Evolutionary conservation across 92 coral and sea anemone genomes (phyloP).

Genomic region (Heteractis magnifica): DNA sequence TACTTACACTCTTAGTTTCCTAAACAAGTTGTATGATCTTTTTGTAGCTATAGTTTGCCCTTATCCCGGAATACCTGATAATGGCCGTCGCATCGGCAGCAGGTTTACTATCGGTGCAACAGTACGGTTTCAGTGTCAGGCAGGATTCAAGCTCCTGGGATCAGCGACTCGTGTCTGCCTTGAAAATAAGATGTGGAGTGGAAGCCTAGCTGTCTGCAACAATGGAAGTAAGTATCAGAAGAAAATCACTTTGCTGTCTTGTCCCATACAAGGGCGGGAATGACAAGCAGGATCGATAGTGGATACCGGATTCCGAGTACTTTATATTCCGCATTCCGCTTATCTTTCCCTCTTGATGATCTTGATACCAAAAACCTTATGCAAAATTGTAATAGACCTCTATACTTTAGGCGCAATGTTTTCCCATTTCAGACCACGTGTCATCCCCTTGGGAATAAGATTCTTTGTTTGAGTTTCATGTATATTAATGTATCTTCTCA

Average conservation of each 20-base stretch:
- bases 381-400: too few species aligned
- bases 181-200: conserved; percentile 74
- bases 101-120: conserved; percentile 48
- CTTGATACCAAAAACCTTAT: too few species aligned
- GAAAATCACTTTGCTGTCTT: background rate
- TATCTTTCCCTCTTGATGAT: background rate
- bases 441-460: too few species aligned
- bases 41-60: conserved; percentile 63
- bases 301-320: background rate
- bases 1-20: background rate
- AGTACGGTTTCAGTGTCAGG: conserved; percentile 68
- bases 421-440: too few species aligned
- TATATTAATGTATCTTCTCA: too few species aligned
- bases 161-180: conserved; percentile 70
- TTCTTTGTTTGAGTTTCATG: too few species aligned
- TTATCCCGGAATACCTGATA: conserved; percentile 59
- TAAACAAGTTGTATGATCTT: background rate
- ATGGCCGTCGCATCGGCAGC: conserved; percentile 64
- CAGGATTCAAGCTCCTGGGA: conserved; percentile 68
- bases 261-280: background rate
- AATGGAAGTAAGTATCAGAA: conserved; percentile 67
- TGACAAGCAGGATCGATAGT: background rate
- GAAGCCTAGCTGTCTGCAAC: conserved; percentile 67
- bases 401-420: too few species aligned
- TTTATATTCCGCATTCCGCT: too few species aligned